Base-by-base conservation (phyloP, 2,888 invertebrate genomes). In the Athripsodes cinereus region DNA sequence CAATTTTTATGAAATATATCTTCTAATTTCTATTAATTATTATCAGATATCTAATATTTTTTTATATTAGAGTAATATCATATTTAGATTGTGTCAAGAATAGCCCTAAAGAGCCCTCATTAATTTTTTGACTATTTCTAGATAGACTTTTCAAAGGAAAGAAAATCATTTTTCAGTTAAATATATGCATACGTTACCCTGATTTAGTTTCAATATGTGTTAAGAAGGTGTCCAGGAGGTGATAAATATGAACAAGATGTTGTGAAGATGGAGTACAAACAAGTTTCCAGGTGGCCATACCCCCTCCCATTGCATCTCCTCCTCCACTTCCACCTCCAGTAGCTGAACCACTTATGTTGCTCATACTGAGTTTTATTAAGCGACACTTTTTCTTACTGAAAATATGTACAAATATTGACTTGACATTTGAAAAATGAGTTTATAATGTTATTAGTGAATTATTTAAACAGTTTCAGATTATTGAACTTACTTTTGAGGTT, bases 181-280 rank as follows among this genome's bases (percentile, higher is more conserved):
- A 26, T 6, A 10, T 26, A 26, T 26, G 26, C 10, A 26, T 3
- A 26, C 22, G 70, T 70, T 67, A 85, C 84, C 81, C 81, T 21
- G 81, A 73, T 66, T 80, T 71, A 60, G 79, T 76, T 71, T 96
- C 95, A 62, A 96, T 88, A 71, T 95, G 90, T 56, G 86, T 85
- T 63, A 92, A 87, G 66, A 96, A 91, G 60, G 83, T 81, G 77
- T 89, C 88, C 59, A 96, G 78, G 1, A 92, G 87, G 49, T 90
- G 86, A 73, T 92, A 91, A 58, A 92, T 85, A 22, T 88, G 84
- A 69, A 88, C 83, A 67, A 92, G 82, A 69, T 87, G 85, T 65
- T 82, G 84, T 48, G 86, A 83, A 71, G 89, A 85, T 3, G 90
- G 83, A 46, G 84, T 80, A 65, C 94, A 91, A 54, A 96, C 88